Conservation (phyloP, 2,113 vertebrate genomes). For the Orcinus orca region DNA sequence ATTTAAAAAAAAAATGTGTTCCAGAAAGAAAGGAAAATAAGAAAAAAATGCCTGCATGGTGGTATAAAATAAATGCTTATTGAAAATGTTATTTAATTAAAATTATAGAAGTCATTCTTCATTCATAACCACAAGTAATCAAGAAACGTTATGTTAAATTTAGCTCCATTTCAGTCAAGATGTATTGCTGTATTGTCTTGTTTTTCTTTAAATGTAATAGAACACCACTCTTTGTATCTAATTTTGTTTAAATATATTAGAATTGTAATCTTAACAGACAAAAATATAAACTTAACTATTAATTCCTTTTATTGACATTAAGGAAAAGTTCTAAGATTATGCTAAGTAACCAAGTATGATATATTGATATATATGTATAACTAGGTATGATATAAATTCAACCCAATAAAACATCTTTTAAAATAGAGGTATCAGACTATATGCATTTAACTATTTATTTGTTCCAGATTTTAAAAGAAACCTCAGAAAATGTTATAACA, state of each 20-base stretch:
- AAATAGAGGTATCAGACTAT: neutral
- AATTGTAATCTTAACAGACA: neutral
- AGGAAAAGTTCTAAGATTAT: neutral
- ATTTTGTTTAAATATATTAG: neutral
- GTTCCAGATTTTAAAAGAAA: neutral
- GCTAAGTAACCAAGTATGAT: neutral
- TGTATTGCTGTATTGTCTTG: neutral
- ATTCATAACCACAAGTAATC: neutral
- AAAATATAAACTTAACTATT: no score
- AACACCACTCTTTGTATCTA: neutral
- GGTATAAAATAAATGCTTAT: neutral
- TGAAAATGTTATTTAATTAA: neutral
- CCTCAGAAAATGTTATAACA: neutral
- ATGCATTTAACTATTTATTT: neutral
- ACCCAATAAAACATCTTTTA: neutral
- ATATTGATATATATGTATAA: neutral
- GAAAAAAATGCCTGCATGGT: neutral
- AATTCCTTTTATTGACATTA: neutral
- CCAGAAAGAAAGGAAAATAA: neutral
- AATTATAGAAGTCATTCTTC: neutral
- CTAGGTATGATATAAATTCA: neutral
- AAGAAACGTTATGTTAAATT: neutral
- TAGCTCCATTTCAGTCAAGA: neutral
- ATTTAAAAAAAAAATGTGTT: no score
- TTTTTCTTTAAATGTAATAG: neutral